These are phyloP conservation scores for Autographa pulchrina DNA, from an alignment of 2,888 invertebrate species.

Conservation along the genomic window DNA sequence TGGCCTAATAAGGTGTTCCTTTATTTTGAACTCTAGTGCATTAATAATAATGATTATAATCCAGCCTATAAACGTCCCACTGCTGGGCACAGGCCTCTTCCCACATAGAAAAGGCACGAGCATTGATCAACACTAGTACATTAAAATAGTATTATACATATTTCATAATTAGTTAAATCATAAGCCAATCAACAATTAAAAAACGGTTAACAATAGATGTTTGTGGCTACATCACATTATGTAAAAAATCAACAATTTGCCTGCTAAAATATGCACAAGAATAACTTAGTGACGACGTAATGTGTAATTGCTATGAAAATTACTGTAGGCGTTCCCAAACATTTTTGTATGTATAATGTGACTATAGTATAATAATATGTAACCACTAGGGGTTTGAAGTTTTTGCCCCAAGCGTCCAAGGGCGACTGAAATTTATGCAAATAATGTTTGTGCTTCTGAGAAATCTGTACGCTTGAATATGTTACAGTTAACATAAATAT, in stretches of 20 bases:
- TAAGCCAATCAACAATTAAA: no score
- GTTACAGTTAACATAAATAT: neutral
- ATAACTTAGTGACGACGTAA: conserved; percentile 3
- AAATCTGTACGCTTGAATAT: conserved; percentile 7
- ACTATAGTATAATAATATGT: conserved; percentile 24
- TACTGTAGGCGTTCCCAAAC: conserved; percentile 34
- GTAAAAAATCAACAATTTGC: conserved; percentile 19
- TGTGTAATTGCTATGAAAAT: conserved; percentile 25
- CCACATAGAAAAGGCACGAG: no score
- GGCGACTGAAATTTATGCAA: conserved; percentile 29
- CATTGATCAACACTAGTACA: no score
- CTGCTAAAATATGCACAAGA: conserved; percentile 26
- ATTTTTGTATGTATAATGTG: conserved; percentile 7
- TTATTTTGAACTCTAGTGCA: no score
- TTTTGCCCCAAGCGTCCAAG: conserved; percentile 7
- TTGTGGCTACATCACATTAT: neutral
- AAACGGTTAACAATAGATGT: no score
- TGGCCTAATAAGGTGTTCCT: no score
- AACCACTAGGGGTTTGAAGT: conserved; percentile 24
- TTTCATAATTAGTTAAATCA: no score
- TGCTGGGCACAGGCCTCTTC: no score
- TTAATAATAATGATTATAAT: no score
- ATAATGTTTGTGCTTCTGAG: conserved; percentile 19
- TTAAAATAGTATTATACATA: no score
- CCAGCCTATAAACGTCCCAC: no score